A percentile compares a stretch with the other conserved stretches of the same genome.
Evolutionary conservation across 2,888 invertebrate genomes (phyloP).

Genomic region (Eupithecia subfuscata): DNA sequence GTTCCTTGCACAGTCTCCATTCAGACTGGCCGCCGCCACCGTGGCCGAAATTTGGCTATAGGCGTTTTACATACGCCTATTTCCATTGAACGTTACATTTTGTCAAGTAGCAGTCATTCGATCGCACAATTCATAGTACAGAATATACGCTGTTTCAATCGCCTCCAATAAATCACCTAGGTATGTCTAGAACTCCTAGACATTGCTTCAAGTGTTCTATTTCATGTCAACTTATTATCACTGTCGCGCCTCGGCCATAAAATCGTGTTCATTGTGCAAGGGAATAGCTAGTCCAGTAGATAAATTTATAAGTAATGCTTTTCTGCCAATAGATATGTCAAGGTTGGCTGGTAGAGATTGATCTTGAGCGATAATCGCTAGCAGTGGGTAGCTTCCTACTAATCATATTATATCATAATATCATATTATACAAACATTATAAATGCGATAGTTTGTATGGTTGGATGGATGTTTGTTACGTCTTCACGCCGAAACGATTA

Average conservation of each 20-base stretch:
- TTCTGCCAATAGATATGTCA: neutral
- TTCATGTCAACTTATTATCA: slow-evolving; percentile 58
- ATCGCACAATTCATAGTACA: neutral
- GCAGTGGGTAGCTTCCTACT: too few relatives aligned
- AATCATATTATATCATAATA: too few relatives aligned
- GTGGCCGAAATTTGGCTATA: neutral
- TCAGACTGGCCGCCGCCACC: neutral
- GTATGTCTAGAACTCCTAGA: slow-evolving; percentile 16
- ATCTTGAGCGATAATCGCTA: too few relatives aligned
- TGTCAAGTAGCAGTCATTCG: neutral
- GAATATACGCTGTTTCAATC: neutral
- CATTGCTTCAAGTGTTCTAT: slow-evolving; percentile 50
- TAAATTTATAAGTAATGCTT: neutral
- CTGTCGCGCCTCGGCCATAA: slow-evolving; percentile 62
- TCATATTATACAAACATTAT: too few relatives aligned
- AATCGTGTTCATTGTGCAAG: slow-evolving; percentile 35
- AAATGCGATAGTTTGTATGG: too few relatives aligned
- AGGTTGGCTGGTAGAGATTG: too few relatives aligned
- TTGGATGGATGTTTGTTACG: too few relatives aligned
- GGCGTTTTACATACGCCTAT: neutral
- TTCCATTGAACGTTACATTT: neutral
- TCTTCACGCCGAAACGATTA: too few relatives aligned
- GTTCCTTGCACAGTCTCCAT: neutral
- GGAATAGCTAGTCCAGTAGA: slow-evolving; percentile 27
- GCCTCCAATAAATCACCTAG: slow-evolving; percentile 19